phyloP scores from a whole-genome alignment of 2,113 vertebrate species.

The Ascaphus truei region DNA sequence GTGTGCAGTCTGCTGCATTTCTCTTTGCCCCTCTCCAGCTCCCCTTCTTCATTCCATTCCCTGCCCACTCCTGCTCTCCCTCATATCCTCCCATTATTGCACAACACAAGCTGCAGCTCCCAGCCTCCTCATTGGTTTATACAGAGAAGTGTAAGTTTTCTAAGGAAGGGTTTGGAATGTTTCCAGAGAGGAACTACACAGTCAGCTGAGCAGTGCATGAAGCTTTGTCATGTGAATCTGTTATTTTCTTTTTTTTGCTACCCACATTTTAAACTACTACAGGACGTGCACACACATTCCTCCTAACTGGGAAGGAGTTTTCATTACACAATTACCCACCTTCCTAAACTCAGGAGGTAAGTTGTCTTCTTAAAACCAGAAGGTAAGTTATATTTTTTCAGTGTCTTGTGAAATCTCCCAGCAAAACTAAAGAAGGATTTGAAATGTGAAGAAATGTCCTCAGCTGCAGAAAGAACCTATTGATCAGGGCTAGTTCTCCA shows the following conservation, averaged over 20 bases:
- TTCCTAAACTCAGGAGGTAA: background rate
- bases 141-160: background rate
- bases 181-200: conserved; percentile 23
- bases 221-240: background rate
- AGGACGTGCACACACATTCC: too few species aligned
- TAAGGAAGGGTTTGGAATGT: background rate
- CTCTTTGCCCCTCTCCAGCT: background rate
- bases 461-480: background rate
- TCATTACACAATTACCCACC: background rate
- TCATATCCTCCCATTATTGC: conserved; percentile 18
- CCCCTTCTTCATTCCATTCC: background rate
- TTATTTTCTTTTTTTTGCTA: background rate
- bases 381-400: background rate
- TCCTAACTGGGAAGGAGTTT: too few species aligned
- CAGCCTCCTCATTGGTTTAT: background rate
- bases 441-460: background rate
- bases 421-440: too few species aligned
- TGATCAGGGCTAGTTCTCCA: background rate
- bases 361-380: background rate
- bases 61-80: background rate
- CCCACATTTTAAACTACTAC: background rate
- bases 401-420: too few species aligned
- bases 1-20: background rate
- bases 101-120: background rate
- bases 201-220: conserved; percentile 20